Evolutionary conservation across 2,797 vertebrate genomes (phyloP), one percentile per base, ranked within the genome.

Genomic region (Prunella strophiata): DNA sequence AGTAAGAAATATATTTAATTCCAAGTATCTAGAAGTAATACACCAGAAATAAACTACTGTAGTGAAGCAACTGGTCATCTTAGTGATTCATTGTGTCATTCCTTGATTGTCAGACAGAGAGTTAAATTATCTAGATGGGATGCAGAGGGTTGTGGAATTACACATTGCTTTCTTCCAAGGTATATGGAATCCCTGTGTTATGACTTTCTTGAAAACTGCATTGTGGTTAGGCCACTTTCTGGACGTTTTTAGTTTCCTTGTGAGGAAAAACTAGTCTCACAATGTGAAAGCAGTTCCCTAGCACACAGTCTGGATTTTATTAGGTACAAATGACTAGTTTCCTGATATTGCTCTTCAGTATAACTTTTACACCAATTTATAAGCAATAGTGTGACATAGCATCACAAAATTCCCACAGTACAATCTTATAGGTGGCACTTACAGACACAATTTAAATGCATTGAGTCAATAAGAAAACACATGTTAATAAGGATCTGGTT

Each of bases 261-360:
- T 67, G 52, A 83, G 34, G 32, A 87, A 85, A 91, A 48, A 54
- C 21, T 93, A 63, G 68, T 88, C 55, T 85, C 55, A 51, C 19
- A 91, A 74, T 40, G n/a, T 67, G 78, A 91, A 95, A 71, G 9
- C 19, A 51, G 12, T 47, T 94, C 17, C 32, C 61, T 79, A 68
- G 30, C 68, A 65, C 43, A 45, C 11, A 65, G 34, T 88, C 78
- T 92, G 68, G 57, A 75, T 75, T 88, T 89, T 55, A 80, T 96
- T 89, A 92, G 57, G 25, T 43, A 57, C 25, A 62, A 11, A n/a
- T 91, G 71, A 71, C 84, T 93, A 85, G 77, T 91, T 96, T 91
- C 72, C 68, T 78, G 72, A 89, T 4, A 3, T 30, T 70, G 67
- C 22, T 89, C 48, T 79, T 85, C 67, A 50, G 4, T 90, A 16